These are phyloP conservation scores for Lipophrys pholis DNA, from an alignment of 2,113 vertebrate genomes.

Conservation along the genomic window DNA sequence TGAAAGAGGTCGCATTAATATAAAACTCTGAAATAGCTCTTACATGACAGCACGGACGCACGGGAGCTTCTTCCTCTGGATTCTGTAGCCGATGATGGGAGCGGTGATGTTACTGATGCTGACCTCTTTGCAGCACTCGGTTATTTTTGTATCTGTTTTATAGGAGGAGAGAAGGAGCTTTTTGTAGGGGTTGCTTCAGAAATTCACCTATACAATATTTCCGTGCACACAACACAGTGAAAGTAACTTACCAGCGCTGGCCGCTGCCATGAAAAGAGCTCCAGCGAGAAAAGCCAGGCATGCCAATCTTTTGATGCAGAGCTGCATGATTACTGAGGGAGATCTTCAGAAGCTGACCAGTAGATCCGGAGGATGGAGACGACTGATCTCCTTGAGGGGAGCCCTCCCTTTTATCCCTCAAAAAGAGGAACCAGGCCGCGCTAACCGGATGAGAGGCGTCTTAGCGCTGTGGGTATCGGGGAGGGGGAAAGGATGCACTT, in stretches of 20 bases:
- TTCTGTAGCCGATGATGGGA: slow-evolving; percentile 75
- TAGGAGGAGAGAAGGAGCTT: not conserved
- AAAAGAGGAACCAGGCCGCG: slow-evolving; percentile 64
- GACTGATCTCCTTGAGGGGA: slow-evolving; percentile 24
- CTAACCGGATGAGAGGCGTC: slow-evolving; percentile 26
- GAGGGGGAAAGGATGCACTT: not conserved
- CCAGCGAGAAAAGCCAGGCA: slow-evolving; percentile 55
- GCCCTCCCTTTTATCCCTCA: slow-evolving; percentile 46
- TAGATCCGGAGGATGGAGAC: slow-evolving; percentile 14
- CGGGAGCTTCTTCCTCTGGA: slow-evolving; percentile 64
- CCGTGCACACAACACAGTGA: too few species aligned
- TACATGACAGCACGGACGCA: slow-evolving; percentile 75
- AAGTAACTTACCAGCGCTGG: slow-evolving; percentile 44
- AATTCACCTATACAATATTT: not conserved
- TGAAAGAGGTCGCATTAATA: not conserved
- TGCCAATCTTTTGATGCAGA: slow-evolving; percentile 49
- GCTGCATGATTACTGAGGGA: slow-evolving; percentile 63
- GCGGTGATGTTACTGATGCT: slow-evolving; percentile 39
- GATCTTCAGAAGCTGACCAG: slow-evolving; percentile 25
- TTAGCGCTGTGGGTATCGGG: not conserved
- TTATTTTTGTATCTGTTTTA: slow-evolving; percentile 34
- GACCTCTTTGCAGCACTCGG: slow-evolving; percentile 65
- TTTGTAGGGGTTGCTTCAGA: not conserved
- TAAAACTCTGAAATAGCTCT: slow-evolving; percentile 26
- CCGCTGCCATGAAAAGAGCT: slow-evolving; percentile 37